phyloP scores from a whole-genome alignment of 2,113 vertebrate species.

The Ia io region DNA sequence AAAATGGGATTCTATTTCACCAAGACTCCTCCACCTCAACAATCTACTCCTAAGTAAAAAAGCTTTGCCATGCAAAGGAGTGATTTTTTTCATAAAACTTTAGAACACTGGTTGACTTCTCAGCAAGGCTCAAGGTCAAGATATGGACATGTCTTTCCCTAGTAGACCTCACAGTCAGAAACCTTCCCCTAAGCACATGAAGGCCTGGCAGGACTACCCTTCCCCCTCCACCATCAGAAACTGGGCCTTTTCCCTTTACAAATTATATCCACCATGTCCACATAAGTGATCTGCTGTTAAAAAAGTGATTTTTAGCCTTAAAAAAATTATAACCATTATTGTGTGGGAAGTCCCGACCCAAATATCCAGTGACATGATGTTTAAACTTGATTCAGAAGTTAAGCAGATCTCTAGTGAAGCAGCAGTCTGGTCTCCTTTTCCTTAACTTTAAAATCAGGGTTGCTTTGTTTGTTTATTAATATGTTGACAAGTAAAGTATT shows the following conservation, averaged over 20 bases:
- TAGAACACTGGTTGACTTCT: not conserved
- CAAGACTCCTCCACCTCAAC: not conserved
- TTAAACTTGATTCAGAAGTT: conserved; percentile 24
- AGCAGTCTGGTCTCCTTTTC: not conserved
- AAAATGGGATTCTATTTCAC: not conserved
- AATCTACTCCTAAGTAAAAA: not conserved
- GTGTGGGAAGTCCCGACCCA: not conserved
- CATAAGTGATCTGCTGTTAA: not conserved
- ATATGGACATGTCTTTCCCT: not conserved
- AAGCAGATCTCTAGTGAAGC: not conserved
- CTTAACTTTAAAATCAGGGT: not conserved
- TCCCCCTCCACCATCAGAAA: not conserved
- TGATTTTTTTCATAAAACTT: not conserved
- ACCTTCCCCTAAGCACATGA: not conserved
- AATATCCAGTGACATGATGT: not conserved
- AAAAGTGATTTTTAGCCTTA: conserved; percentile 1
- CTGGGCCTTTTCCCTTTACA: not conserved
- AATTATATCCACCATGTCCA: not conserved
- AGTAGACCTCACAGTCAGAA: not conserved
- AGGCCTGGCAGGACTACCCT: not conserved
- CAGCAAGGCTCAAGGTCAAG: not conserved
- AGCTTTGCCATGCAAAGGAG: not conserved
- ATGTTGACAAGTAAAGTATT: not conserved
- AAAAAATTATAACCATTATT: not conserved
- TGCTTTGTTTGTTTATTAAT: not conserved